Evolutionary conservation across 2,113 vertebrate species (phyloP), one percentile per base, ranked within the genome.

Genomic region (Tricholaema leucomelas): DNA sequence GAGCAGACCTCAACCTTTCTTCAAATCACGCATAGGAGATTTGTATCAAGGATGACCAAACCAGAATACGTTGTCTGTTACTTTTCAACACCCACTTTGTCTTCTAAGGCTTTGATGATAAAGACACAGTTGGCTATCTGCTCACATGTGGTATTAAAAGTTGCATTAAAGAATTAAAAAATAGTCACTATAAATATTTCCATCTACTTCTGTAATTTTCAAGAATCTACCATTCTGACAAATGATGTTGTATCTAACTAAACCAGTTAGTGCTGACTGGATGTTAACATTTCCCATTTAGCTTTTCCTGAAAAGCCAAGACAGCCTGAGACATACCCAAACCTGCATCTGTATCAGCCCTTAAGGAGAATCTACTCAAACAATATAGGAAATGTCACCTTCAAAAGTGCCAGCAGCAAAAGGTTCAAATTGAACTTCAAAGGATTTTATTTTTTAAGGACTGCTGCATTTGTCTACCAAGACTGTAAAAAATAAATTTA

Each of bases 81-180:
- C 84, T 75, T 85, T 85, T 64, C 56, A 70, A 36, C 31, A 70
- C 69, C 85, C 60, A 50, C 63, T 86, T 64, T 82, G 59, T 82
- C 82, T 81, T 38, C 84, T 85, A 96, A 92, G 91, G 92, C 88
- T 93, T 88, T 58, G 75, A 96, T 60, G 81, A 84, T 86, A 84
- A 95, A 93, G 88, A 91, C 64, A 88, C 56, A 38, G 58, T 10
- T 66, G 74, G 78, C 63, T 74, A 76, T 30, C 35, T 18, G 11
- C 70, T 81, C 48, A 73, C 36, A 71, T 2, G 40, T 10, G 12
- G 58, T 3, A 78, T 28, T 19, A 85, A 78, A 84, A 23, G 42
- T n/a, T 89, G 60, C 81, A 71, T 52, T 90, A 76, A 40, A 90
- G 78, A 95, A 64, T 87, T 55, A 70, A 85, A 88, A 86, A 55